Conservation (phyloP, 64 coral and sea anemone species). For the Montipora sp. region DNA sequence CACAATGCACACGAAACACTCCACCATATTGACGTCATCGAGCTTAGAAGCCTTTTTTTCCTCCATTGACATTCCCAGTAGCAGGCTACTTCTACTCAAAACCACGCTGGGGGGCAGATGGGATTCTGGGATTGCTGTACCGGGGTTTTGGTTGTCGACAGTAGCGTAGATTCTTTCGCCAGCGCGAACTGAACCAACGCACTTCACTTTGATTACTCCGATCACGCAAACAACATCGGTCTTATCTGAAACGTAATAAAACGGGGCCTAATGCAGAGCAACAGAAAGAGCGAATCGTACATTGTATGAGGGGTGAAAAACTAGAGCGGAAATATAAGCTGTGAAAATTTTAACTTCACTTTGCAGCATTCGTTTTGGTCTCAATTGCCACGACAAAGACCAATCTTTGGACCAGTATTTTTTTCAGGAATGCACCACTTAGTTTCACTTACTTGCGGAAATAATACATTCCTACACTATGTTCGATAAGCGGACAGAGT, state of each 20-base stretch:
- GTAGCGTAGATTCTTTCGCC: conserved; percentile 87
- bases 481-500: too few species aligned
- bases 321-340: too few species aligned
- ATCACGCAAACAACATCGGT: conserved; percentile 91
- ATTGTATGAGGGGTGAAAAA: too few species aligned
- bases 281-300: too few species aligned
- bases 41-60: conserved; percentile 38
- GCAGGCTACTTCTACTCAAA: conserved; percentile 12
- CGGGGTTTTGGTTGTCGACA: conserved; percentile 58
- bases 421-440: too few species aligned
- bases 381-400: too few species aligned
- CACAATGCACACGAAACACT: conserved; percentile 93
- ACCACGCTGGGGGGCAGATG: conserved; percentile 70
- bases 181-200: conserved; percentile 76
- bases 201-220: conserved; percentile 73
- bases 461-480: too few species aligned
- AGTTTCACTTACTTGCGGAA: too few species aligned
- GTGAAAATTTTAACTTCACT: too few species aligned
- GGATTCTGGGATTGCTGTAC: conserved; percentile 89
- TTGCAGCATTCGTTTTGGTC: too few species aligned
- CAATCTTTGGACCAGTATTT: too few species aligned
- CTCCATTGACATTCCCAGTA: conserved; percentile 87
- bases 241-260: conserved; percentile 15
- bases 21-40: conserved; percentile 59
- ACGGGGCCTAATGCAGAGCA: neutral